Evolutionary conservation across 2,888 invertebrate species (phyloP), one percentile per base, ranked within the genome.

Genomic region (Luffia ferchaultella): DNA sequence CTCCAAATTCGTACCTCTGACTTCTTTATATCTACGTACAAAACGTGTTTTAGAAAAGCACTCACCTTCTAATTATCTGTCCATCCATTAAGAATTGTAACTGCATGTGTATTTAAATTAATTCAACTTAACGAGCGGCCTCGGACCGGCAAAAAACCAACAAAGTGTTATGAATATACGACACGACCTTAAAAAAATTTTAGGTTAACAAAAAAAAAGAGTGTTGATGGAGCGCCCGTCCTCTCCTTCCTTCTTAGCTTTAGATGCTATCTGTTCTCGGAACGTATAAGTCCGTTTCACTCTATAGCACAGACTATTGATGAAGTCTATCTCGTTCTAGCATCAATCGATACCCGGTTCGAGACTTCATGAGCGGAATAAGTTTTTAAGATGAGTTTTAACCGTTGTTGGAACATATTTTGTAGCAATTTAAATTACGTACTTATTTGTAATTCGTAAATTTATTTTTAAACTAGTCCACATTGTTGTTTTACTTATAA

Each of bases 211-310:
- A 68, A 63, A 62, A 66, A 66, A 62, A 54, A 54, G 59, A 69
- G 71, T 76, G 73, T 77, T 73, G 71, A 74, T 67, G 67, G 63
- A 73, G 71, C 74, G 73, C 71, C 72, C 67, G 74, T 64, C 62
- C 62, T 73, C 75, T 70, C 73, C 65, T 63, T 73, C 65, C 73
- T 69, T 70, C 74, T 65, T 66, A 63, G 66, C 61, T 72, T 63
- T 64, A 67, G 80, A 80, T 82, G 70, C 73, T 77, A 82, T 82
- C 82, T 77, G 63, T 82, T 82, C 82, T 76, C 60, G 61, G 82
- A 82, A 82, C 75, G 73, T 3, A 7, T 3, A 7, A 3, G 12
- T 30, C 30, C 30, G 30, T 30, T 12, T 30, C 30, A 12, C 30
- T 30, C 30, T 30, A 12, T 30, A 30, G 30, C 3, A 30, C 30